Evolutionary conservation across 2,888 invertebrate genomes (phyloP).

Genomic region (Amiota communis): DNA sequence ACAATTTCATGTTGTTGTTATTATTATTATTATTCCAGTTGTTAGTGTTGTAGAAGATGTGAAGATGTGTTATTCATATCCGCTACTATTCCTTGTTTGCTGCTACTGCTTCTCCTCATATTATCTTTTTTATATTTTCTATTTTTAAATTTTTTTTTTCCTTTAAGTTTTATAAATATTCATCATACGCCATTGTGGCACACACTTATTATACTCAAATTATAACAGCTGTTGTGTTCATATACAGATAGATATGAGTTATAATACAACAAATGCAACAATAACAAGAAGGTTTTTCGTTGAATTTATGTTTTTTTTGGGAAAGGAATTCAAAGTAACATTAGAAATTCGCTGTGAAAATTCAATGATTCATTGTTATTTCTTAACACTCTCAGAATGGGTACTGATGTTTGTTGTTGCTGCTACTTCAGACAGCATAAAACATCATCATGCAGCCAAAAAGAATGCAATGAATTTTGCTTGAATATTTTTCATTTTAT

Average conservation of each 20-base stretch:
- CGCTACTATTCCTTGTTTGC: neutral
- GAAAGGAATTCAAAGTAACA: neutral
- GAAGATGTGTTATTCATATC: constrained; percentile 26
- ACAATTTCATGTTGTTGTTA: too few species aligned
- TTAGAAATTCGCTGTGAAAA: constrained; percentile 16
- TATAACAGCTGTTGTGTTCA: constrained; percentile 42
- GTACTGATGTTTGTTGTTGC: neutral
- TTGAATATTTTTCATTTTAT: constrained; percentile 1
- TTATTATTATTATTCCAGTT: neutral
- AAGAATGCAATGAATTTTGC: constrained; percentile 16
- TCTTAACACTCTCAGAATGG: too few species aligned
- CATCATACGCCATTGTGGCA: constrained; percentile 56
- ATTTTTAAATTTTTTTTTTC: constrained; percentile 16
- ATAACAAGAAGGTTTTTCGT: neutral
- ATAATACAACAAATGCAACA: neutral
- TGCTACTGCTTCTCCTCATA: neutral
- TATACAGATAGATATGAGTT: neutral
- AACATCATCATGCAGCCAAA: neutral
- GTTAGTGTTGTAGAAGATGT: neutral
- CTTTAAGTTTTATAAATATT: constrained; percentile 55
- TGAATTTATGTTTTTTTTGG: too few species aligned
- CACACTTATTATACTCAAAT: constrained; percentile 63
- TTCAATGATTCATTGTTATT: neutral
- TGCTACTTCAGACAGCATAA: neutral
- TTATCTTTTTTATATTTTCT: constrained; percentile 13